These are phyloP conservation scores for Scolopax rusticola DNA, from an alignment of 2,797 vertebrate species.

Conservation along the genomic window DNA sequence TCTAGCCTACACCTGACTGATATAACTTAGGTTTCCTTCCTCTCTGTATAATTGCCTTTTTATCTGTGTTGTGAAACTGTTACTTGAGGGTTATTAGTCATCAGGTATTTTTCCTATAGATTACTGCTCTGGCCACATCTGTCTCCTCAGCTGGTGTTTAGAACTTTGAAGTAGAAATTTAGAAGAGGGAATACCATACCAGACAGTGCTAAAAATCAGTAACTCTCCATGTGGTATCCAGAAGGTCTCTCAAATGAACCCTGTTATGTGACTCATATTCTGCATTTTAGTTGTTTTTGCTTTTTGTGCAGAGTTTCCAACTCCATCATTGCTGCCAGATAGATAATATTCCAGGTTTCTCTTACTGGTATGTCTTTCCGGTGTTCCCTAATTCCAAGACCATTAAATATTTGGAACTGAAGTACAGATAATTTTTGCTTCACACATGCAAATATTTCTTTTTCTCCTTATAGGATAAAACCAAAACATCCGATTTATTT, in stretches of 20 bases:
- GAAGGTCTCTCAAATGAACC: neutral
- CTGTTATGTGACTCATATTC: neutral
- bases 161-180: neutral
- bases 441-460: neutral
- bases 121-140: neutral
- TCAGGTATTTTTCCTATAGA: neutral
- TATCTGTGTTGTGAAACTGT: neutral
- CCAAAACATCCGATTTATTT: neutral
- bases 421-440: neutral
- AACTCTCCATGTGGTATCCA: neutral
- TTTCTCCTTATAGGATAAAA: neutral
- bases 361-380: neutral
- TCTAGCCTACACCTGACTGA: neutral
- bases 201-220: neutral
- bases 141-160: neutral
- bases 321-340: neutral
- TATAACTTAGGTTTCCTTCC: neutral
- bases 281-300: neutral
- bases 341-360: neutral
- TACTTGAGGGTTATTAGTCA: neutral
- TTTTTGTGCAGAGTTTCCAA: neutral
- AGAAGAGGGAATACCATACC: neutral
- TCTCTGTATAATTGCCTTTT: neutral
- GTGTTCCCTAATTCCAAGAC: neutral
- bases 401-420: neutral